phyloP scores from a whole-genome alignment of 2,797 vertebrate species.

The Rhinella marina region DNA sequence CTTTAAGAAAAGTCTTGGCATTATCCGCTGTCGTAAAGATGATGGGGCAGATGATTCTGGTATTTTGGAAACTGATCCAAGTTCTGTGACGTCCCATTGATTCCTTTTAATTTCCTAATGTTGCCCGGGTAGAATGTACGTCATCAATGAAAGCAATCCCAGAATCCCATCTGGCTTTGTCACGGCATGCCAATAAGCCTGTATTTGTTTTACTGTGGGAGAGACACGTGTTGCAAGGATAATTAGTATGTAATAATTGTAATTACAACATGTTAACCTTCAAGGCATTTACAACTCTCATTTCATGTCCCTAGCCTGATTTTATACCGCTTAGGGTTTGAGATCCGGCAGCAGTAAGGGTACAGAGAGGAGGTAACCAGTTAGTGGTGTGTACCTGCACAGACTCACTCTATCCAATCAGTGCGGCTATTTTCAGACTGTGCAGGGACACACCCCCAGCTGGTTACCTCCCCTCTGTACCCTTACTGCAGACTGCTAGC shows the following conservation, averaged over 20 bases:
- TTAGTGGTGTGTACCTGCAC: too few species aligned
- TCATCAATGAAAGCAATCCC: conserved; percentile 31
- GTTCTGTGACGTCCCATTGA: not conserved
- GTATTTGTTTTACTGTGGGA: not conserved
- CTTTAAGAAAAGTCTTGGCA: not conserved
- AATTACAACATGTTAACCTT: conserved; percentile 28
- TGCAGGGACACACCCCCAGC: too few species aligned
- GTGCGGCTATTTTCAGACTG: too few species aligned
- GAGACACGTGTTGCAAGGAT: not conserved
- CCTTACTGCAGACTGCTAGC: too few species aligned
- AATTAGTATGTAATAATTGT: conserved; percentile 25
- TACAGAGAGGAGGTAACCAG: too few species aligned
- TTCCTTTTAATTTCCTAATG: not conserved
- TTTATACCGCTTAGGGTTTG: too few species aligned
- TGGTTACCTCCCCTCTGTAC: too few species aligned
- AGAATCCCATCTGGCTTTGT: conserved; percentile 28
- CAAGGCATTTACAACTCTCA: conserved; percentile 8
- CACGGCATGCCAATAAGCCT: conserved; percentile 30
- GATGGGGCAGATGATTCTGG: not conserved
- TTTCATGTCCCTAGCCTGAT: not conserved
- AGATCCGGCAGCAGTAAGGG: too few species aligned
- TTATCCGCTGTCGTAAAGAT: not conserved
- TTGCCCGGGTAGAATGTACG: not conserved
- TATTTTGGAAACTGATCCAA: conserved; percentile 5
- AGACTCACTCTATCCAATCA: too few species aligned